A percentile compares a stretch with the other conserved stretches of the same genome.
These are phyloP conservation scores for Aphidoletes aphidimyza DNA, from an alignment of 2,888 invertebrate genomes.

Conservation along the genomic window DNA sequence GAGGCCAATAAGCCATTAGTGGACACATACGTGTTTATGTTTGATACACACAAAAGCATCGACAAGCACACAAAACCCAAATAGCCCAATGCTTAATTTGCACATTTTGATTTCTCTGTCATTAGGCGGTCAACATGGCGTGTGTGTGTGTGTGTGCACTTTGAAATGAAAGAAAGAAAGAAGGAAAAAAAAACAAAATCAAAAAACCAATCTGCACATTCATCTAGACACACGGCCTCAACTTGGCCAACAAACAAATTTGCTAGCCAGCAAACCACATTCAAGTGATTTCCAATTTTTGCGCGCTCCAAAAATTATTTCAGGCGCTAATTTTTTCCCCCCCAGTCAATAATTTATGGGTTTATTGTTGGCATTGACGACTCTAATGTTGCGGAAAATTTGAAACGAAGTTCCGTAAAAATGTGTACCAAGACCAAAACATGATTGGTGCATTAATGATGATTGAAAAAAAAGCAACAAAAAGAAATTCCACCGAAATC, in stretches of 20 bases:
- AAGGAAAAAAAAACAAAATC: no score
- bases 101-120: slow-evolving; percentile 38
- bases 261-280: not conserved
- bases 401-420: slow-evolving; percentile 35
- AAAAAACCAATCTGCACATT: slow-evolving; percentile 12
- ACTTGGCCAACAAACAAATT: not conserved
- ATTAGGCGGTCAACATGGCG: slow-evolving; percentile 2
- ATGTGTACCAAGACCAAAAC: no score
- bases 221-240: no score
- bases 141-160: no score
- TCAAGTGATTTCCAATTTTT: not conserved
- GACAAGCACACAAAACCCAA: no score
- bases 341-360: not conserved
- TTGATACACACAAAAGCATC: not conserved
- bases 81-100: not conserved
- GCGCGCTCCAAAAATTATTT: slow-evolving; percentile 8
- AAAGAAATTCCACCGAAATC: not conserved
- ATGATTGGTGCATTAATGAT: no score
- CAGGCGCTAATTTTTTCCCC: not conserved
- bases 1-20: slow-evolving; percentile 14
- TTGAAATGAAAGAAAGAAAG: no score
- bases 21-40: not conserved
- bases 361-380: slow-evolving; percentile 43
- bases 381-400: slow-evolving; percentile 25
- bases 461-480: not conserved